These are phyloP conservation scores for Apotomis betuletana DNA, from an alignment of 2,888 invertebrate species.

Conservation along the genomic window DNA sequence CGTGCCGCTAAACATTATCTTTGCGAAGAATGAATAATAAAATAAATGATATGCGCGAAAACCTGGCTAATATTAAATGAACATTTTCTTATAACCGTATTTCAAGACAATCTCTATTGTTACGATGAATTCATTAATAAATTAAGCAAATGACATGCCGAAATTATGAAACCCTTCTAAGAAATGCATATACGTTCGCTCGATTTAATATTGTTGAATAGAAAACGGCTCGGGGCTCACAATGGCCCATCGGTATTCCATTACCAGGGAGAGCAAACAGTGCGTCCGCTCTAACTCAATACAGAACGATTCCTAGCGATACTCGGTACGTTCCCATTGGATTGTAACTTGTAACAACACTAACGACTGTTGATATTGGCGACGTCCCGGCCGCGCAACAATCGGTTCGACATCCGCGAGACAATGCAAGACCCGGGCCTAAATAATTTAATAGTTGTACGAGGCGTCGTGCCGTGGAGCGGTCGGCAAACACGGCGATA, in stretches of 20 bases:
- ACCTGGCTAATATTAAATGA: slow-evolving; percentile 6
- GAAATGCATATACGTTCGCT: slow-evolving; percentile 62
- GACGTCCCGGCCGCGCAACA: slow-evolving; percentile 54
- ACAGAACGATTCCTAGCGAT: slow-evolving; percentile 72
- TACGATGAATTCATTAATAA: slow-evolving; percentile 29
- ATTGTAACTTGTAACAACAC: slow-evolving; percentile 72
- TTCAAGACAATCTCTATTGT: slow-evolving; percentile 7
- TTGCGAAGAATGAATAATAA: slow-evolving; percentile 31
- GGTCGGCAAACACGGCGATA: slow-evolving; percentile 65
- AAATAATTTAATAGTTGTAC: slow-evolving; percentile 79
- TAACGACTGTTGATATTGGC: slow-evolving; percentile 78
- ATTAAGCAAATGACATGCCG: slow-evolving; percentile 50
- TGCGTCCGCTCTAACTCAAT: slow-evolving; percentile 72
- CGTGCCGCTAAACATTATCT: slow-evolving; percentile 39
- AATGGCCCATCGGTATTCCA: slow-evolving; percentile 79
- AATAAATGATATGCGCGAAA: slow-evolving; percentile 24
- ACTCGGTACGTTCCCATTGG: slow-evolving; percentile 59
- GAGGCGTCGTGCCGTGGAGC: slow-evolving; percentile 61
- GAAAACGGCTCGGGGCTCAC: slow-evolving; percentile 72
- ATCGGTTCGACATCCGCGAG: slow-evolving; percentile 64
- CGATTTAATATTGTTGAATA: slow-evolving; percentile 76
- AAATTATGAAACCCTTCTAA: slow-evolving; percentile 57
- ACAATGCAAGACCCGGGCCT: slow-evolving; percentile 75
- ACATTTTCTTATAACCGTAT: slow-evolving; percentile 12
- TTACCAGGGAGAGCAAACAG: slow-evolving; percentile 79